Conservation (phyloP, 2,888 invertebrate genomes). For the Hemicrepidius hirtus region DNA sequence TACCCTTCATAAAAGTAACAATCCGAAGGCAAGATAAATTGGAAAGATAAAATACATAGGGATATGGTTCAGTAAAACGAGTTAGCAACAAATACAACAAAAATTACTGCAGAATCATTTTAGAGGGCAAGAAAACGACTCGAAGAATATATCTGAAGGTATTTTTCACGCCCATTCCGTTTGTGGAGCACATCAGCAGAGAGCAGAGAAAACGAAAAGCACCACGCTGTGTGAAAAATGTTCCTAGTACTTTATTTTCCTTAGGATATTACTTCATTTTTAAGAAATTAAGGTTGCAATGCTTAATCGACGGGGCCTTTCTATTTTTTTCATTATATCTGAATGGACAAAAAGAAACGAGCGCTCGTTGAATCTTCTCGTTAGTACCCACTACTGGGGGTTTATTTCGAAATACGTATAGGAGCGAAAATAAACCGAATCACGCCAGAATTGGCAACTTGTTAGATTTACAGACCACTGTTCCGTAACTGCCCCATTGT, state of each 20-base stretch:
- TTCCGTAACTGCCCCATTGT: slow-evolving; percentile 50
- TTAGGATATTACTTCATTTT: slow-evolving; percentile 39
- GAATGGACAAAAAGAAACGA: not conserved
- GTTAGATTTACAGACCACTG: slow-evolving; percentile 49
- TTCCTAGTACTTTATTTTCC: slow-evolving; percentile 32
- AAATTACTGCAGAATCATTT: slow-evolving; percentile 38
- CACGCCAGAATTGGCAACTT: slow-evolving; percentile 50
- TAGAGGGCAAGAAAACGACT: slow-evolving; percentile 17
- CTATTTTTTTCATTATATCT: not conserved
- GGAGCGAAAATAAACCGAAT: slow-evolving; percentile 44
- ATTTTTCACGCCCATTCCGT: slow-evolving; percentile 38
- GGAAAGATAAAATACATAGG: slow-evolving; percentile 25
- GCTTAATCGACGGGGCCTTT: not conserved
- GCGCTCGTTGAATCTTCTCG: not conserved
- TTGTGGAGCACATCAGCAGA: slow-evolving; percentile 26
- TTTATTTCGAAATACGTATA: slow-evolving; percentile 41
- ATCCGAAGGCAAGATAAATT: slow-evolving; percentile 26
- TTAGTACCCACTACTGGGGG: slow-evolving; percentile 22
- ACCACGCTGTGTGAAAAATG: slow-evolving; percentile 44
- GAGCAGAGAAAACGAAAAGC: slow-evolving; percentile 32
- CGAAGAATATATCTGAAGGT: slow-evolving; percentile 35
- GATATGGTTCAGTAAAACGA: slow-evolving; percentile 19
- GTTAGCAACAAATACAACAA: slow-evolving; percentile 38
- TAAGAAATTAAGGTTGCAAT: slow-evolving; percentile 37
- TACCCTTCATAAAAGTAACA: slow-evolving; percentile 26